Evolutionary conservation across 2,113 vertebrate species (phyloP).

Genomic region (Dryoscopus gambensis): DNA sequence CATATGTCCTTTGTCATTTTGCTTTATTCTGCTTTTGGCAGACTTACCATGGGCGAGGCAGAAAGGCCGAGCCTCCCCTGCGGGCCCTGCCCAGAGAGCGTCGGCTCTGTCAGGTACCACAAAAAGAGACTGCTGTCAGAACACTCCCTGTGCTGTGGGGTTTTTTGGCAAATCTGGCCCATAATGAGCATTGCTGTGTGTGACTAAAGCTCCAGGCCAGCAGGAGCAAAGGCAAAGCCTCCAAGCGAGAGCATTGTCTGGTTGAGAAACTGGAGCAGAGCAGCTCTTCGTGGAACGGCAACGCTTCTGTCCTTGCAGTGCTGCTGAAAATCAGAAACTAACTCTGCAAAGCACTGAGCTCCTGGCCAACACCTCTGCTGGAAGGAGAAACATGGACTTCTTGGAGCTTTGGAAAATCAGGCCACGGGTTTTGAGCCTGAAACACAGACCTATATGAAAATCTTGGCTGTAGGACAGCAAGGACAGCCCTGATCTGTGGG

Average conservation of each 20-base stretch:
- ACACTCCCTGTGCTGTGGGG: background rate
- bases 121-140: background rate
- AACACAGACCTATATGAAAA: background rate
- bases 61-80: background rate
- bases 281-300: fast-evolving
- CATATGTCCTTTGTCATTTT: background rate
- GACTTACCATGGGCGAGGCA: background rate
- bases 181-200: background rate
- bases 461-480: background rate
- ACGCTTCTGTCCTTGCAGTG: fast-evolving
- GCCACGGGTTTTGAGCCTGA: background rate
- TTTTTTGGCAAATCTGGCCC: background rate
- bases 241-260: background rate
- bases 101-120: background rate
- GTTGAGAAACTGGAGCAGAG: background rate
- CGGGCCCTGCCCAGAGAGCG: background rate
- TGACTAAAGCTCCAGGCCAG: background rate
- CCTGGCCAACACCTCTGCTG: background rate
- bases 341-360: background rate
- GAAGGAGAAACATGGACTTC: background rate
- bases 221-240: background rate
- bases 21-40: background rate
- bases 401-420: background rate
- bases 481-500: fast-evolving
- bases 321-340: background rate